Evolutionary conservation across 2,113 vertebrate genomes (phyloP).

Genomic region (Glaucomys volans): DNA sequence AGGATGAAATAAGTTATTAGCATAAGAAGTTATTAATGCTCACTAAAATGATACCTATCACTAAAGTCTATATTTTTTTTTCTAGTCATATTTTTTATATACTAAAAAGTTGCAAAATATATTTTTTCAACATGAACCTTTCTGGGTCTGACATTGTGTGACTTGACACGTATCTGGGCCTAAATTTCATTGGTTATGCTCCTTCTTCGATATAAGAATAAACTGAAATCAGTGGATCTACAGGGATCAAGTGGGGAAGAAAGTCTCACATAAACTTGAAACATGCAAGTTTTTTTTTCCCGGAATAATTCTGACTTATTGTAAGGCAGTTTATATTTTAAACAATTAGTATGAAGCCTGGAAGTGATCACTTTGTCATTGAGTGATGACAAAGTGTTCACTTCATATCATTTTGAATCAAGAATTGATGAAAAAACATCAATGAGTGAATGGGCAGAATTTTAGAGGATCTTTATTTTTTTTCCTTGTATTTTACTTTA

Average conservation of each 20-base stretch:
- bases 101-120: not conserved
- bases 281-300: not conserved
- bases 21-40: not conserved
- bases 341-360: too few species aligned
- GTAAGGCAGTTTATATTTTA: too few species aligned
- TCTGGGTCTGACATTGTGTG: not conserved
- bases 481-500: too few species aligned
- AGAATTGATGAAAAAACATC: too few species aligned
- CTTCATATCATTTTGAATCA: too few species aligned
- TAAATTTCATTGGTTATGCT: not conserved
- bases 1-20: not conserved
- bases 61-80: not conserved
- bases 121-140: not conserved
- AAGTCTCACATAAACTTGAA: not conserved
- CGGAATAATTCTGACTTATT: too few species aligned
- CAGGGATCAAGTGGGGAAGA: not conserved
- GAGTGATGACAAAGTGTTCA: too few species aligned
- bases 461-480: too few species aligned
- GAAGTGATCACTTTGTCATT: too few species aligned
- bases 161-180: not conserved
- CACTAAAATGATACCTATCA: not conserved
- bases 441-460: too few species aligned
- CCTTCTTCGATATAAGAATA: not conserved
- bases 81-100: not conserved
- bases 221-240: not conserved